These are phyloP conservation scores for Trochalopteron elliotii DNA, from an alignment of 2,113 vertebrate species.

Conservation along the genomic window DNA sequence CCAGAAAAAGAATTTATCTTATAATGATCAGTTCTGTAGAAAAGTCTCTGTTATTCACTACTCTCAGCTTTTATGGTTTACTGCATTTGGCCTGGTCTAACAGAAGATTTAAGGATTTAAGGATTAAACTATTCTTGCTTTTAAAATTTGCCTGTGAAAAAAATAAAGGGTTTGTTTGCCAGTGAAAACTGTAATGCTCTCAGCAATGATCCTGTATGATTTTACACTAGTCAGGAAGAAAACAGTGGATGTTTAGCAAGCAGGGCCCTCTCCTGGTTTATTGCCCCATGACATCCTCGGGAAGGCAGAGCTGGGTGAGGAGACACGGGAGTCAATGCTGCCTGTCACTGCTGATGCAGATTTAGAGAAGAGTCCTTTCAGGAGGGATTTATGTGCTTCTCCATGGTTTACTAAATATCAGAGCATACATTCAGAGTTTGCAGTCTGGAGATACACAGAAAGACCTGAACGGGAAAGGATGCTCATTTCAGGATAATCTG, in stretches of 20 bases:
- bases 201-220: background rate
- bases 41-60: background rate
- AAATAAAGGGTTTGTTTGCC: background rate
- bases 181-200: background rate
- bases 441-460: background rate
- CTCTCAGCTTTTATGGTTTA: background rate
- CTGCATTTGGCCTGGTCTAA: background rate
- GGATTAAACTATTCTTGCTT: background rate
- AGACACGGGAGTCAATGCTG: background rate
- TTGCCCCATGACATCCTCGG: background rate
- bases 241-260: background rate
- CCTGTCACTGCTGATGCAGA: background rate
- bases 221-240: accelerated
- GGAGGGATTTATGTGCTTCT: background rate
- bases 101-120: background rate
- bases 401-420: background rate
- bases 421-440: background rate
- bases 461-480: background rate
- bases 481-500: background rate
- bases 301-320: background rate
- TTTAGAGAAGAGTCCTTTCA: background rate
- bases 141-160: background rate
- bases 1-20: background rate
- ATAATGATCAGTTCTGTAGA: background rate
- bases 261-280: background rate